Evolutionary conservation across 1,140 invertebrate genomes (phyloP).

Genomic region (Heliothis virescens): DNA sequence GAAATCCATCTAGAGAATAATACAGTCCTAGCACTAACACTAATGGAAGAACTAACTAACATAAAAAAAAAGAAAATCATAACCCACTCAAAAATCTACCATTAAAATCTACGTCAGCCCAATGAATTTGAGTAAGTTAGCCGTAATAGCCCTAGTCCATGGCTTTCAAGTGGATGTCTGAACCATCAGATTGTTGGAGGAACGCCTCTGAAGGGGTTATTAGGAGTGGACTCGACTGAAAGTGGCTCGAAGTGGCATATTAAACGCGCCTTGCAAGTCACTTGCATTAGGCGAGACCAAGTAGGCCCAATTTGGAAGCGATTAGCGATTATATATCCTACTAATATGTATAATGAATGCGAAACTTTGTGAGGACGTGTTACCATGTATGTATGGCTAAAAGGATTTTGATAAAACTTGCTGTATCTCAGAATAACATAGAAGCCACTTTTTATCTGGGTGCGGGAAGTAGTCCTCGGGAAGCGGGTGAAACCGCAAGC

Average conservation of each 20-base stretch:
- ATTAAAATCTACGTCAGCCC: conserved; percentile 25
- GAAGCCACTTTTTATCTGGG: too few relatives aligned
- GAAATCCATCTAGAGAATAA: background rate
- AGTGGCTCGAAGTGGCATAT: conserved; percentile 59
- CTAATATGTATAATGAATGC: too few relatives aligned
- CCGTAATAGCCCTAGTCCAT: conserved; percentile 28
- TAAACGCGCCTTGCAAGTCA: conserved; percentile 75
- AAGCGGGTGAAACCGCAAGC: too few relatives aligned
- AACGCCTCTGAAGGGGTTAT: conserved; percentile 51
- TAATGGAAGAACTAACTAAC: background rate
- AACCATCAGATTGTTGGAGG: conserved; percentile 40
- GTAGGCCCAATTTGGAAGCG: conserved; percentile 17
- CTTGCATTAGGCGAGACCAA: conserved; percentile 60
- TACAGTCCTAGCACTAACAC: background rate
- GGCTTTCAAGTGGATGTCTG: conserved; percentile 30
- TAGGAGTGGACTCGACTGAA: conserved; percentile 49
- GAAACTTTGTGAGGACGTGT: too few relatives aligned
- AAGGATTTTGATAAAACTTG: too few relatives aligned
- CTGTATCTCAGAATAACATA: too few relatives aligned
- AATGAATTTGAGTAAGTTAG: conserved; percentile 38
- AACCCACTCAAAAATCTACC: conserved; percentile 15
- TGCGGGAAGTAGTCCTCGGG: too few relatives aligned
- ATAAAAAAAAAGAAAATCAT: conserved; percentile 12
- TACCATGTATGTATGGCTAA: too few relatives aligned
- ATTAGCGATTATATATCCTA: background rate